Conservation (phyloP, 2,113 vertebrate genomes). For the Elachura formosa region DNA sequence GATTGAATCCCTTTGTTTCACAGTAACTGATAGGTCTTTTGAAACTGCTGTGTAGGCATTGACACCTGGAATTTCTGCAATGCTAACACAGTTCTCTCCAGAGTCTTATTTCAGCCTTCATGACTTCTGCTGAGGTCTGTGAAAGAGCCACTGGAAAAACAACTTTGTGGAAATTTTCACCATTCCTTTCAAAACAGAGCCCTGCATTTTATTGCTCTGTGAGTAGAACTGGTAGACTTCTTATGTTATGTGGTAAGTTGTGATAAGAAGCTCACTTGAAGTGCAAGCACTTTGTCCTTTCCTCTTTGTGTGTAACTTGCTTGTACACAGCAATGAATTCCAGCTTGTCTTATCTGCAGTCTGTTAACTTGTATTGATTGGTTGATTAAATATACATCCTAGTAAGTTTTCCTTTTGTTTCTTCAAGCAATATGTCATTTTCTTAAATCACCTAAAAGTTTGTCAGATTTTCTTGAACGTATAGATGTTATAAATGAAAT, state of each 20-base stretch:
- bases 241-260: neutral
- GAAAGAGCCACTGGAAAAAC: neutral
- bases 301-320: neutral
- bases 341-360: neutral
- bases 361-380: neutral
- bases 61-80: neutral
- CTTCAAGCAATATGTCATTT: neutral
- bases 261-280: neutral
- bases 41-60: neutral
- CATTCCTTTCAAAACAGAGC: neutral
- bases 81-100: neutral
- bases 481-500: too few species aligned
- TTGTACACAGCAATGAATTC: neutral
- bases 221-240: neutral
- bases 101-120: neutral
- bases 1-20: neutral
- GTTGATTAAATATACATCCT: neutral
- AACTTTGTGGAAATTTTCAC: neutral
- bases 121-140: neutral
- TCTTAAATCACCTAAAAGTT: neutral
- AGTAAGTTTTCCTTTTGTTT: neutral
- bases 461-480: neutral
- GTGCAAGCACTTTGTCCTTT: neutral
- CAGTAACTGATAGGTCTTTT: neutral
- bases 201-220: neutral